These are phyloP conservation scores for Leptinotarsa juncta DNA, from an alignment of 2,888 invertebrate genomes.

Conservation along the genomic window DNA sequence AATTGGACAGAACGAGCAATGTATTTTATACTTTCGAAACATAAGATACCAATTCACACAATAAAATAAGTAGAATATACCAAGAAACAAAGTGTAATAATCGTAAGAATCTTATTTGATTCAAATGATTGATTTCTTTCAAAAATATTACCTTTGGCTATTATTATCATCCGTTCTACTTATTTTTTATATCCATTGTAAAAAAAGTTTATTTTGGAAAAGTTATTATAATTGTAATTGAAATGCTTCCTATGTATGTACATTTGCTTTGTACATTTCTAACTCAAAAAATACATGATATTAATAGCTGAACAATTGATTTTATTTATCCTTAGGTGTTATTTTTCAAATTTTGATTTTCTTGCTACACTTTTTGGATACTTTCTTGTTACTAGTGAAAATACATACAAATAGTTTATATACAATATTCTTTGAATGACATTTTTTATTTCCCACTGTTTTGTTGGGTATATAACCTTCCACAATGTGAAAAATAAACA, in stretches of 20 bases:
- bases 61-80: neutral
- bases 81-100: neutral
- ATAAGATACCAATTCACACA: neutral
- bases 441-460: no score
- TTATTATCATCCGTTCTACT: neutral
- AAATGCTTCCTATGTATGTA: constrained; percentile 19
- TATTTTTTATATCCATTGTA: constrained; percentile 1
- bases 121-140: neutral
- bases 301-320: neutral
- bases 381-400: no score
- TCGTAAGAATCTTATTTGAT: constrained; percentile 18
- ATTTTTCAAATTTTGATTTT: no score
- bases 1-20: constrained; percentile 14
- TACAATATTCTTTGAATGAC: no score
- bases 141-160: neutral
- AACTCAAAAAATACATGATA: constrained; percentile 13
- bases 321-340: no score
- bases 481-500: no score
- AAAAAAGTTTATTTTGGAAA: neutral
- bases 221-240: constrained; percentile 3
- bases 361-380: no score
- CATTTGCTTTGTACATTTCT: constrained; percentile 18
- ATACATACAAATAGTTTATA: no score
- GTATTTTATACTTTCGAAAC: constrained; percentile 1
- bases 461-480: no score